Base-by-base conservation (phyloP, 2,113 vertebrate species). In the Petrocephalus zakoni region DNA sequence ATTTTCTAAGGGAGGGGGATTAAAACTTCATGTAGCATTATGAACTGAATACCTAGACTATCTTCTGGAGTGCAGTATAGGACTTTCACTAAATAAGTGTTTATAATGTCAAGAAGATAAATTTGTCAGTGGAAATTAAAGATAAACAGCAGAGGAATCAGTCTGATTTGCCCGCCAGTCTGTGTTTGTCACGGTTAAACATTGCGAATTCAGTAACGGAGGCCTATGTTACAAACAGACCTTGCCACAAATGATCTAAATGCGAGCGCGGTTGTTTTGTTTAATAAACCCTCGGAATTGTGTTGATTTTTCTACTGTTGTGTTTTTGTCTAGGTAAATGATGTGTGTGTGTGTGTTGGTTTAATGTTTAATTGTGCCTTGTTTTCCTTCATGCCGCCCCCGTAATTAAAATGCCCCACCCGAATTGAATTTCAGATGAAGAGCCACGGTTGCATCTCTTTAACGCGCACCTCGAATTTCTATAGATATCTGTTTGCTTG, bases 361-460 rank as follows among this genome's bases (percentile, higher is more conserved):
- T 83, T 83, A 88, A 56, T 61, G 88, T 83, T 83, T 83, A 13
- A 78, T 88, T 84, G 9, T 17, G 52, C 82, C 56, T 56, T 55
- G 47, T 83, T 61, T 61, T 82, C 37, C 29, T 52, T 49, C 47
- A 55, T 21, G 25, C 52, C 7, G 75, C 87, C 83, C 34, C 90
- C 17, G 9, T 53, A 88, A 88, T 83, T 84, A 89, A 90, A 88
- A 88, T 58, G 51, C 89, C 53, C 78, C 86, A 75, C 42, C 89
- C 87, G 89, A 90, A 89, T 87, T 89, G 92, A 91, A 90, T 90
- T 91, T 90, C 85, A 89, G 85, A 90, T 90, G 91, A 91, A 91
- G 91, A 89, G 85, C 87, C 87, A 90, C 90, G 88, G 64, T 89
- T 92, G 88, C 52, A 83, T 89, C 86, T n/a, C 75, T 58, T 87